A percentile compares a stretch with the other conserved stretches of the same genome.
Conservation (phyloP, 2,888 invertebrate species). For the Tinea semifulvella region DNA sequence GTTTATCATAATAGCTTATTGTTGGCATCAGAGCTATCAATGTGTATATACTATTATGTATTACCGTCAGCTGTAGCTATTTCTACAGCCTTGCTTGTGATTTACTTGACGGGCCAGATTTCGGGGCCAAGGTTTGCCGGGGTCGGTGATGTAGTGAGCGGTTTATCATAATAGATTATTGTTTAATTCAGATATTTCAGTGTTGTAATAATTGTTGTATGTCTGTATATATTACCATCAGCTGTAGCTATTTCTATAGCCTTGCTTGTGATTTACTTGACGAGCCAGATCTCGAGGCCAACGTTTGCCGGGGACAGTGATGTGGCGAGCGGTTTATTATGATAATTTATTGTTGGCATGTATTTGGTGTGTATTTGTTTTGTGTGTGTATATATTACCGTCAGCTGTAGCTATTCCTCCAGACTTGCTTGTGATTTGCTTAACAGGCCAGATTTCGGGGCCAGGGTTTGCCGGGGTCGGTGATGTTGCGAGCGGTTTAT, state of each 20-base stretch:
- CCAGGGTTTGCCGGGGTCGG: conserved; percentile 67
- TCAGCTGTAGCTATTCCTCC: conserved; percentile 86
- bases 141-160: conserved; percentile 56
- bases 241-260: conserved; percentile 85
- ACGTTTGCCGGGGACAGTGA: conserved; percentile 66
- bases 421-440: conserved; percentile 75
- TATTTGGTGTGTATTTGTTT: too few species aligned
- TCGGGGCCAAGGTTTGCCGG: conserved; percentile 68
- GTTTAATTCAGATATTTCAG: conserved; percentile 64
- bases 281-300: conserved; percentile 70
- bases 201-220: too few species aligned
- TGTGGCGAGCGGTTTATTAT: conserved; percentile 52
- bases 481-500: conserved; percentile 52
- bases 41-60: conserved; percentile 37
- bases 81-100: conserved; percentile 78
- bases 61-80: conserved; percentile 87
- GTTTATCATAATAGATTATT: conserved; percentile 53
- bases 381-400: conserved; percentile 66
- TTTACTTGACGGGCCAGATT: conserved; percentile 70
- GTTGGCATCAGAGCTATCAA: conserved; percentile 64
- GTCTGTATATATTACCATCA: conserved; percentile 70
- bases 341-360: conserved; percentile 53
- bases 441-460: conserved; percentile 70
- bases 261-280: conserved; percentile 73
- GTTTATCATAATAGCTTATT: conserved; percentile 53